These are phyloP conservation scores for Quadriops clusia DNA, from an alignment of 2,888 invertebrate genomes.

Conservation along the genomic window DNA sequence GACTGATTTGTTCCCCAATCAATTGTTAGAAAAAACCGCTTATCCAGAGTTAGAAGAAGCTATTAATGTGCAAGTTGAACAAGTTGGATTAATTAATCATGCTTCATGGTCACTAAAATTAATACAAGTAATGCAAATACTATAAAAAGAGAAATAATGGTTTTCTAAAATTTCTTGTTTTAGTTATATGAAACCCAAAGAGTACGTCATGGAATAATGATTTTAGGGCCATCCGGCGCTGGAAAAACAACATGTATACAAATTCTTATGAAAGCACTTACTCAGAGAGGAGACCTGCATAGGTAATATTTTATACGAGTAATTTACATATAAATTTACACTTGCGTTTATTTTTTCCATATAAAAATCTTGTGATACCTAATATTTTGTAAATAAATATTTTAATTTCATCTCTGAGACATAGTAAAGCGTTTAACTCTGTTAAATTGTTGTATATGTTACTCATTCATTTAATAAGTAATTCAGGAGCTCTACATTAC, in stretches of 20 bases:
- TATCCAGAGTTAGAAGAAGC: constrained; percentile 84
- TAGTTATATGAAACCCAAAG: constrained; percentile 89
- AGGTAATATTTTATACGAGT: constrained; percentile 52
- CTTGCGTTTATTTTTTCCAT: background rate
- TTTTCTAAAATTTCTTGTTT: constrained; percentile 13
- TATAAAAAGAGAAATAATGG: constrained; percentile 1
- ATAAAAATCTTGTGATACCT: too few relatives aligned
- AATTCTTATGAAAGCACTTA: constrained; percentile 80
- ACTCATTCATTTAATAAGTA: too few relatives aligned
- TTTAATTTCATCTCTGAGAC: too few relatives aligned
- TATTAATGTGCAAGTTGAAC: constrained; percentile 71
- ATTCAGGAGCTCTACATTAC: too few relatives aligned
- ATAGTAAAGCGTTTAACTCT: too few relatives aligned
- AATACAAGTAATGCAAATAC: constrained; percentile 58
- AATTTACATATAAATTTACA: background rate
- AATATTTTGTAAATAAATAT: too few relatives aligned
- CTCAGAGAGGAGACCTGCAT: constrained; percentile 73
- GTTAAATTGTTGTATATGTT: too few relatives aligned
- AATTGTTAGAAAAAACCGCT: constrained; percentile 80
- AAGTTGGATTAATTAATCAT: constrained; percentile 73
- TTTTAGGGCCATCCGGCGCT: constrained; percentile 86
- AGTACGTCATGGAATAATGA: constrained; percentile 94
- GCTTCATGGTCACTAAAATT: constrained; percentile 92
- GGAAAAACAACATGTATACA: constrained; percentile 90
- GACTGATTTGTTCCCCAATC: constrained; percentile 91